phyloP scores from a whole-genome alignment of 1,140 invertebrate species.

The Zaprionus taronus region DNA sequence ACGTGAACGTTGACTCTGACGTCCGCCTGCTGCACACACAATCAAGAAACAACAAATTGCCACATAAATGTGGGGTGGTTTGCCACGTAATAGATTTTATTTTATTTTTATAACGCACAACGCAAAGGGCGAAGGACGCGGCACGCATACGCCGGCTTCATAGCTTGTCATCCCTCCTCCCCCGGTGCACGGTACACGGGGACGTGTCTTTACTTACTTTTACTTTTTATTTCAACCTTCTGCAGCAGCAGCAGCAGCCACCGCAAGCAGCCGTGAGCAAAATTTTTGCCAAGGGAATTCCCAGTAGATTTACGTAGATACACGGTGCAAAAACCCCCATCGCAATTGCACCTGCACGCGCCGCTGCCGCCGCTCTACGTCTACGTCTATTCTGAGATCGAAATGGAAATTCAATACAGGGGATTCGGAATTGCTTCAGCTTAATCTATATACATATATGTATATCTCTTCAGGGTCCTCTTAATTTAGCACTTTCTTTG shows the following conservation, averaged over 20 bases:
- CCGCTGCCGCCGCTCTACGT: not conserved
- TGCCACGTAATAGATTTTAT: constrained; percentile 84
- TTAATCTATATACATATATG: too few species aligned
- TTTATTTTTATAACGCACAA: constrained; percentile 77
- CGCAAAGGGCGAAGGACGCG: not conserved
- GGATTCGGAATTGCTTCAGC: not conserved
- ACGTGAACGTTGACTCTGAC: not conserved
- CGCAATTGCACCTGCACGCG: constrained; percentile 21
- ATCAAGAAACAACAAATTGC: constrained; percentile 84
- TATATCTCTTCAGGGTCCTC: too few species aligned
- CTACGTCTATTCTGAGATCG: not conserved
- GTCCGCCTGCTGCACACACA: constrained; percentile 56
- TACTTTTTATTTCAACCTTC: constrained; percentile 66
- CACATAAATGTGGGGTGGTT: constrained; percentile 84
- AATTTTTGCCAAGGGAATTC: constrained; percentile 49
- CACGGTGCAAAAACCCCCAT: constrained; percentile 38
- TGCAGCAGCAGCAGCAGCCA: constrained; percentile 11
- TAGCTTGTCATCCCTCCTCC: not conserved
- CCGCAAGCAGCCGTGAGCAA: constrained; percentile 15
- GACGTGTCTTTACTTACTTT: constrained; percentile 69
- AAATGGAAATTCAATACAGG: not conserved
- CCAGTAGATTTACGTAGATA: constrained; percentile 42
- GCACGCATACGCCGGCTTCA: not conserved
- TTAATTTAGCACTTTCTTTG: too few species aligned
- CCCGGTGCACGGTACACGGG: not conserved